Conservation (phyloP, 2,888 invertebrate genomes). For the Tachina grossa region DNA sequence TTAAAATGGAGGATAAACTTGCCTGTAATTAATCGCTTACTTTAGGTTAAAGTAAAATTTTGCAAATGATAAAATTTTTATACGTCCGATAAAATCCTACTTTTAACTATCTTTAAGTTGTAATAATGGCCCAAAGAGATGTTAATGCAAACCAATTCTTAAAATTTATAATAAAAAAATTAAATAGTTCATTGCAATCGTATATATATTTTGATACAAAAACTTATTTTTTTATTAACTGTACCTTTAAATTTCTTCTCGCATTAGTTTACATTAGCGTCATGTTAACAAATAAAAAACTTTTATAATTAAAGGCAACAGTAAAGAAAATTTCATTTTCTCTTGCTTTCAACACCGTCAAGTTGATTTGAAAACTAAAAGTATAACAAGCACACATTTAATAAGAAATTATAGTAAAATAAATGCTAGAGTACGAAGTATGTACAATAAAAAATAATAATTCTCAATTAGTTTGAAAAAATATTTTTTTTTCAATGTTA, state of each 20-base stretch:
- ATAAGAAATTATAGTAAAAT: not conserved
- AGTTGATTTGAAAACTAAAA: constrained; percentile 20
- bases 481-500: constrained; percentile 15
- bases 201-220: too few species aligned
- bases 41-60: too few species aligned
- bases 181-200: too few species aligned
- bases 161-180: too few species aligned
- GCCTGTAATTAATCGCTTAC: too few species aligned
- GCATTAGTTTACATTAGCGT: not conserved
- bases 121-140: too few species aligned
- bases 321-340: not conserved
- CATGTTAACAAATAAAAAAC: not conserved
- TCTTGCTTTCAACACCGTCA: constrained; percentile 12
- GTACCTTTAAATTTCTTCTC: not conserved
- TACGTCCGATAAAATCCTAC: too few species aligned
- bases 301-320: constrained; percentile 1
- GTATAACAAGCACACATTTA: not conserved
- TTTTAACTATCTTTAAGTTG: too few species aligned
- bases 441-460: constrained; percentile 24
- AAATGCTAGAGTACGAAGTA: not conserved
- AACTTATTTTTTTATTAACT: too few species aligned
- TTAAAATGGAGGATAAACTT: too few species aligned
- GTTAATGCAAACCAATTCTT: too few species aligned
- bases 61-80: too few species aligned
- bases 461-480: constrained; percentile 52